A percentile compares a stretch with the other conserved stretches of the same genome.
These are phyloP conservation scores for Dendronephthya gigantea DNA, from an alignment of 64 coral and sea anemone genomes.

Conservation along the genomic window DNA sequence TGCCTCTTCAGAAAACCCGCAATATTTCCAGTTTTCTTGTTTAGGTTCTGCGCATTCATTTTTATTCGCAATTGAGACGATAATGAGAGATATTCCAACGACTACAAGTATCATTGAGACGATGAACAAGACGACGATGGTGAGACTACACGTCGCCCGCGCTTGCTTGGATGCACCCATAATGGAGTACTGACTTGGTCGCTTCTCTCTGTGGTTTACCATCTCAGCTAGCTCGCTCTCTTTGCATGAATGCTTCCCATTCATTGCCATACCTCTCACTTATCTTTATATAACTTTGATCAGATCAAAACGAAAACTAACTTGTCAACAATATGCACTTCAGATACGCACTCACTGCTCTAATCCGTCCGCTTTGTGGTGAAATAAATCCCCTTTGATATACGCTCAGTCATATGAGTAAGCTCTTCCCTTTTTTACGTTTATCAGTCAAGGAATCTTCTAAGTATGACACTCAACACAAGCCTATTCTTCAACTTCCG, in stretches of 20 bases:
- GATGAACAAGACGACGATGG: background rate
- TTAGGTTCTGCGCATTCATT: background rate
- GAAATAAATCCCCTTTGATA: background rate
- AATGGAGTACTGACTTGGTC: background rate
- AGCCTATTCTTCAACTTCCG: background rate
- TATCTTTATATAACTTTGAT: background rate
- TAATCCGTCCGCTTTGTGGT: background rate
- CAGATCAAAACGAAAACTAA: background rate
- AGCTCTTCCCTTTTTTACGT: background rate
- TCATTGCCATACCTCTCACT: background rate
- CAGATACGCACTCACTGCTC: background rate
- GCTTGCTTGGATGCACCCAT: background rate
- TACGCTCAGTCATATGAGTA: background rate
- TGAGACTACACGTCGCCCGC: background rate
- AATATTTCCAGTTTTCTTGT: background rate
- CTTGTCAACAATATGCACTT: background rate
- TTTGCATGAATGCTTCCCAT: background rate
- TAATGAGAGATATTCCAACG: background rate
- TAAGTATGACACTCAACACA: too few relatives aligned
- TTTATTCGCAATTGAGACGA: background rate
- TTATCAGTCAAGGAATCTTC: background rate
- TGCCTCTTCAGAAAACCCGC: conserved; percentile 53
- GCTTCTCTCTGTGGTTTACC: background rate
- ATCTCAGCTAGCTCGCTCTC: background rate
- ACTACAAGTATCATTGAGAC: background rate